Percentiles rank a stretch among this genome's conserved stretches.
Evolutionary conservation across 2,113 vertebrate genomes (phyloP).

Genomic region (Xenopus laevis): DNA sequence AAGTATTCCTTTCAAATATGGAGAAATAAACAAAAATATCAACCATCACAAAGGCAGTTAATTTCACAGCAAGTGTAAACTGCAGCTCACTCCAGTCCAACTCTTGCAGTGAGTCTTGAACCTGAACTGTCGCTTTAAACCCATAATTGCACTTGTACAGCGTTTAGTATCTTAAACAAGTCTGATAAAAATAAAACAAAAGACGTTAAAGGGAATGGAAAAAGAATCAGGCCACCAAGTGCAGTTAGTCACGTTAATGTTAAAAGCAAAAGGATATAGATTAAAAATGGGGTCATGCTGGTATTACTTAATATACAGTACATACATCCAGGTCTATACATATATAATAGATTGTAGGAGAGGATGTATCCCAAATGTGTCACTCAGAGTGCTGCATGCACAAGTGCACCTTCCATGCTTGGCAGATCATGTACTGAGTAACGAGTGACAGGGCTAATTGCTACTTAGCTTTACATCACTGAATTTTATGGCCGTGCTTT

Average conservation of each 20-base stretch:
- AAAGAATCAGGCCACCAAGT: not conserved
- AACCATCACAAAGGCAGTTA: too few relatives aligned
- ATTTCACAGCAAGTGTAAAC: too few relatives aligned
- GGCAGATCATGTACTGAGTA: constrained; percentile 47
- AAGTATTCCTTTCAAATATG: too few relatives aligned
- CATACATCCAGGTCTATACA: not conserved
- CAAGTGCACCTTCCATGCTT: constrained; percentile 57
- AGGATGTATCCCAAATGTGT: not conserved
- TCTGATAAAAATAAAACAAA: not conserved
- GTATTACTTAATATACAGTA: too few relatives aligned
- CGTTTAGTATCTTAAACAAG: not conserved
- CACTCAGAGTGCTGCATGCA: constrained; percentile 53
- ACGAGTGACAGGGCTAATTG: constrained; percentile 52
- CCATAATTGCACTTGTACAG: too few relatives aligned
- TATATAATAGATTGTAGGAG: not conserved
- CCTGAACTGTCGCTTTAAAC: too few relatives aligned
- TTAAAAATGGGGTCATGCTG: not conserved
- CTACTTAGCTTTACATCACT: constrained; percentile 53
- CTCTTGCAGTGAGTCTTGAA: too few relatives aligned
- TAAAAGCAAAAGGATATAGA: not conserved
- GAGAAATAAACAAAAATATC: too few relatives aligned
- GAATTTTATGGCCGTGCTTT: constrained; percentile 65
- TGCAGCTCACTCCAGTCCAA: too few relatives aligned
- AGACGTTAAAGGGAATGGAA: not conserved
- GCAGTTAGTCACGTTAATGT: not conserved